Evolutionary conservation across 1,140 invertebrate genomes (phyloP).

Genomic region (Nixonia krombeini): DNA sequence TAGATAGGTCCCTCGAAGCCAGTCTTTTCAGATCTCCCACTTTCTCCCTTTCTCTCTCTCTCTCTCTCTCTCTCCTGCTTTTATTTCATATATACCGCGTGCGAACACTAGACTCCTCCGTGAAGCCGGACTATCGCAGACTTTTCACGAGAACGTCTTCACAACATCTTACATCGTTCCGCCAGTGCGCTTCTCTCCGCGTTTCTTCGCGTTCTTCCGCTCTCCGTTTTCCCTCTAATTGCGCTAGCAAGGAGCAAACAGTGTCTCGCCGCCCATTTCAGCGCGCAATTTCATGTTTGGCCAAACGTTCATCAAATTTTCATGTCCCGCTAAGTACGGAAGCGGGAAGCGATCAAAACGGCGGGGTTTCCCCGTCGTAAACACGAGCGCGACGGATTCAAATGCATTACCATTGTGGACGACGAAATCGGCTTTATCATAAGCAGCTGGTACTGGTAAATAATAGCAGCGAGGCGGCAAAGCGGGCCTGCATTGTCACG

Average conservation of each 20-base stretch:
- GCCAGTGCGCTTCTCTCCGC: constrained; percentile 11
- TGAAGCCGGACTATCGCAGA: constrained; percentile 35
- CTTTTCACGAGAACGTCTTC: constrained; percentile 47
- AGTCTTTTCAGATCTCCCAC: constrained; percentile 38
- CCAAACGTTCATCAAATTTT: too few species aligned
- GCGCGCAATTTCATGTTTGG: constrained; percentile 13
- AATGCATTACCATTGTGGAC: neutral
- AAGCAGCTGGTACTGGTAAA: constrained; percentile 16
- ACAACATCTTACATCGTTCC: constrained; percentile 46
- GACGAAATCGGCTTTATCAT: constrained; percentile 13
- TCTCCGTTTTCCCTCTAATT: constrained; percentile 30
- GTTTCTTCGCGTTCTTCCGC: constrained; percentile 13
- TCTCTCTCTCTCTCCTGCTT: constrained; percentile 27
- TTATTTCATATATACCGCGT: too few species aligned
- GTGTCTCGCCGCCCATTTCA: constrained; percentile 18
- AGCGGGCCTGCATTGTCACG: constrained; percentile 9
- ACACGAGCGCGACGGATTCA: neutral
- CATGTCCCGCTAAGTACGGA: too few species aligned
- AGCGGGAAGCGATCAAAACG: too few species aligned
- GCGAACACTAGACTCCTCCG: constrained; percentile 35
- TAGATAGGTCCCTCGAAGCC: constrained; percentile 32
- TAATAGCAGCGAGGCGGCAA: constrained; percentile 1
- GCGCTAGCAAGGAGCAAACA: constrained; percentile 34
- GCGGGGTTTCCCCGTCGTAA: too few species aligned
- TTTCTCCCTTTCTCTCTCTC: constrained; percentile 7